phyloP scores from a whole-genome alignment of 2,888 invertebrate species.

The Spilarctia lutea region DNA sequence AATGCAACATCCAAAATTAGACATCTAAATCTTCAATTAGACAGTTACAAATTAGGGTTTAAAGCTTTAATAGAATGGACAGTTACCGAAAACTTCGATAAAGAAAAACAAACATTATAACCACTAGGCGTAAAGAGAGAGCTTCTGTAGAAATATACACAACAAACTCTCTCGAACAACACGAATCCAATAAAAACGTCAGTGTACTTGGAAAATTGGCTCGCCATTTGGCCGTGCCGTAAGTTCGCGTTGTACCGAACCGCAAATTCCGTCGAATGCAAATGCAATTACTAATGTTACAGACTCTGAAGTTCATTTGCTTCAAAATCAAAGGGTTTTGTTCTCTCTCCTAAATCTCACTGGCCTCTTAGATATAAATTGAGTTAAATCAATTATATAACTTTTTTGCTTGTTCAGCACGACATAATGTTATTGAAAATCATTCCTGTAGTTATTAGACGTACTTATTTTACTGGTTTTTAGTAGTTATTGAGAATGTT shows the following conservation, averaged over 20 bases:
- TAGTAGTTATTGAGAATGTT: no score
- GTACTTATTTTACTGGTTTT: no score
- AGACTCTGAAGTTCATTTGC: slow-evolving; percentile 34
- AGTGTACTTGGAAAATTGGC: slow-evolving; percentile 9
- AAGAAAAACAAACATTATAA: not conserved
- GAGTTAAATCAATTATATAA: slow-evolving; percentile 20
- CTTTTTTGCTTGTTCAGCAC: slow-evolving; percentile 1
- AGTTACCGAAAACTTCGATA: not conserved
- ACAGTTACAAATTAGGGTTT: not conserved
- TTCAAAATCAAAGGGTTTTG: slow-evolving; percentile 15
- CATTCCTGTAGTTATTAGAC: not conserved
- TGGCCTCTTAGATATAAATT: slow-evolving; percentile 19
- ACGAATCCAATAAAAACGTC: slow-evolving; percentile 1
- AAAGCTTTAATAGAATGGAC: not conserved
- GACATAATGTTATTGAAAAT: not conserved
- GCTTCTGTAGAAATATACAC: not conserved
- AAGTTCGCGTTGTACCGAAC: slow-evolving; percentile 15
- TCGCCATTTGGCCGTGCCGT: slow-evolving; percentile 3
- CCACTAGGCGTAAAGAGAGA: not conserved
- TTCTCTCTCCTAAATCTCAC: not conserved
- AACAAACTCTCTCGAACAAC: not conserved
- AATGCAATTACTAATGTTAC: slow-evolving; percentile 34
- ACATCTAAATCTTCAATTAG: not conserved
- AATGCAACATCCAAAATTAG: no score
- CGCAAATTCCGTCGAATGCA: slow-evolving; percentile 33